Conservation (phyloP, 2,797 vertebrate species). For the Ciconia nigra region DNA sequence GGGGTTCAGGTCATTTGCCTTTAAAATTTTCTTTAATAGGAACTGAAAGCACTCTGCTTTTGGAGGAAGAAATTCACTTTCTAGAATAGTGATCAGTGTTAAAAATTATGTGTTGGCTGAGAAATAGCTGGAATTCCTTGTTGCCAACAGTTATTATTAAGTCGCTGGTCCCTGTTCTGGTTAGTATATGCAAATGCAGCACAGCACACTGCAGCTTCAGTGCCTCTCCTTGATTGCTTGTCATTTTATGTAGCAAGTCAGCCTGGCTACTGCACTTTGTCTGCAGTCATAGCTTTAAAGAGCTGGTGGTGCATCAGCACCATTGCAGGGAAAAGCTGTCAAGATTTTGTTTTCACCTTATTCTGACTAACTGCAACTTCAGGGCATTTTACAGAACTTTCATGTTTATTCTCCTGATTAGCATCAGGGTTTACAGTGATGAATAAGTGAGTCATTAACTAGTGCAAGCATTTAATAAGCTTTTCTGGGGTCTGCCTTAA, state of each 20-base stretch:
- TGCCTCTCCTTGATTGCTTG: neutral
- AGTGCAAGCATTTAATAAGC: neutral
- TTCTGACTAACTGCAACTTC: neutral
- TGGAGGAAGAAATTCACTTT: neutral
- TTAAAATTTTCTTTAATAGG: neutral
- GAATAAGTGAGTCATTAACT: neutral
- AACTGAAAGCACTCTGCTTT: neutral
- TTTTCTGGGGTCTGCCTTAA: neutral
- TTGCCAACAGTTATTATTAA: neutral
- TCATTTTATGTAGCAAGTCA: neutral
- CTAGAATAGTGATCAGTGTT: neutral
- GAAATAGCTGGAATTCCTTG: neutral
- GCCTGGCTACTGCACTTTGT: neutral
- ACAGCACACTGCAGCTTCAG: neutral
- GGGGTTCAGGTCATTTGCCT: neutral
- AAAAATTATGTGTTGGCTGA: neutral
- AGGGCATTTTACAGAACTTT: neutral
- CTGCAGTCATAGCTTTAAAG: neutral
- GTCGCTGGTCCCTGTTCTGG: neutral
- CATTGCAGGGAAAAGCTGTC: neutral
- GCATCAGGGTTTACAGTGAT: neutral
- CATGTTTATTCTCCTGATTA: conserved; percentile 3
- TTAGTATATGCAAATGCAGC: neutral
- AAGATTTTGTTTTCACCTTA: neutral
- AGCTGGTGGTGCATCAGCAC: neutral